These are phyloP conservation scores for Cosmopolites sordidus DNA, from an alignment of 2,888 invertebrate species.

Conservation along the genomic window DNA sequence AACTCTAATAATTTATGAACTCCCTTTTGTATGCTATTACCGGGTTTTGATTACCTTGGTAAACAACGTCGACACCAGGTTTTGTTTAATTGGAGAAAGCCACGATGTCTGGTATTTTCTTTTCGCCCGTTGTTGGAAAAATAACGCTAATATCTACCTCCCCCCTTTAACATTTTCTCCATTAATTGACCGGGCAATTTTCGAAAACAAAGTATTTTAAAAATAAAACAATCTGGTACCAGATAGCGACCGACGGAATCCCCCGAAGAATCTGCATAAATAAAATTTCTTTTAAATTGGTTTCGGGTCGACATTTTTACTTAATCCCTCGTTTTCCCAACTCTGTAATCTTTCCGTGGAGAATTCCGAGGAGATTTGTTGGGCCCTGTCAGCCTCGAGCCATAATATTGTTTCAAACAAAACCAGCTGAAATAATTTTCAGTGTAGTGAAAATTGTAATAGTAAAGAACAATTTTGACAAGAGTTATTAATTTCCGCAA, in stretches of 20 bases:
- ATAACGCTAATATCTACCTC: too few species aligned
- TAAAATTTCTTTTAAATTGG: conserved; percentile 2
- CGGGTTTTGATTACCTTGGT: too few species aligned
- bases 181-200: too few species aligned
- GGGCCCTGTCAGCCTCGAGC: neutral
- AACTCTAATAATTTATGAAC: too few species aligned
- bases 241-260: neutral
- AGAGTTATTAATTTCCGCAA: too few species aligned
- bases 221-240: neutral
- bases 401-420: conserved; percentile 1
- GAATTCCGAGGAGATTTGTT: neutral
- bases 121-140: too few species aligned
- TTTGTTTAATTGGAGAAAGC: too few species aligned
- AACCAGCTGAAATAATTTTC: neutral
- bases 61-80: too few species aligned
- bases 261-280: neutral
- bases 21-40: too few species aligned
- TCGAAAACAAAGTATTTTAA: neutral
- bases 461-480: too few species aligned
- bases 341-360: conserved; percentile 1
- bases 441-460: neutral
- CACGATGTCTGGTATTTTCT: too few species aligned
- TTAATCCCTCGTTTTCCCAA: conserved; percentile 1
- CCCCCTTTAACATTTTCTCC: too few species aligned
- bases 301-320: conserved; percentile 1